Conservation (phyloP, 2,797 vertebrate species). For the Simalia tracyae region DNA sequence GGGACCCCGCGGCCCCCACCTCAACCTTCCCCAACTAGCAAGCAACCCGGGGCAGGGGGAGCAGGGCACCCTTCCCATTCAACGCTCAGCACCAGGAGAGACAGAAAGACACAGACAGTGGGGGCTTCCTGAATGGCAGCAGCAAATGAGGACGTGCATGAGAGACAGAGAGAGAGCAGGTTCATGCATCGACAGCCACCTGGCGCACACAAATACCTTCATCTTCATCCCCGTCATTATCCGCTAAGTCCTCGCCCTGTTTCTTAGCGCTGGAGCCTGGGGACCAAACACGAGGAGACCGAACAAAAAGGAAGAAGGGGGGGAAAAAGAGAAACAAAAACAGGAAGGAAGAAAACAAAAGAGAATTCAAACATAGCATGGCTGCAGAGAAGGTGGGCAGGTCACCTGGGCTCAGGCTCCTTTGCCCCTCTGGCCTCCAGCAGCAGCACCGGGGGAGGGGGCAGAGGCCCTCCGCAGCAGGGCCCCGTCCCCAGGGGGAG, state of each 20-base stretch:
- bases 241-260: constrained; percentile 99
- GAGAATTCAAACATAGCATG: constrained; percentile 92
- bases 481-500: neutral
- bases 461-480: constrained; percentile 44
- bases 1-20: neutral
- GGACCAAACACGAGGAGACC: constrained; percentile 88
- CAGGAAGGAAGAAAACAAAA: constrained; percentile 75
- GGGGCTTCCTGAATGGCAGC: constrained; percentile 68
- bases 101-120: constrained; percentile 51
- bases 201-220: constrained; percentile 98
- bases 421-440: neutral
- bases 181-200: constrained; percentile 77
- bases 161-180: constrained; percentile 11
- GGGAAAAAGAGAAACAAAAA: constrained; percentile 66
- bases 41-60: neutral
- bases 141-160: constrained; percentile 62
- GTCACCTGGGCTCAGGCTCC: constrained; percentile 43
- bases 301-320: constrained; percentile 84
- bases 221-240: constrained; percentile 99
- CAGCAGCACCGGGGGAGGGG: neutral
- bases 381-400: constrained; percentile 73
- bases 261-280: constrained; percentile 99
- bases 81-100: constrained; percentile 47
- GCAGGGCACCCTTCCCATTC: constrained; percentile 33
- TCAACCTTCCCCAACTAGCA: neutral